Base-by-base conservation (phyloP, 2,888 invertebrate species). In the Pantelozetes paolii region DNA sequence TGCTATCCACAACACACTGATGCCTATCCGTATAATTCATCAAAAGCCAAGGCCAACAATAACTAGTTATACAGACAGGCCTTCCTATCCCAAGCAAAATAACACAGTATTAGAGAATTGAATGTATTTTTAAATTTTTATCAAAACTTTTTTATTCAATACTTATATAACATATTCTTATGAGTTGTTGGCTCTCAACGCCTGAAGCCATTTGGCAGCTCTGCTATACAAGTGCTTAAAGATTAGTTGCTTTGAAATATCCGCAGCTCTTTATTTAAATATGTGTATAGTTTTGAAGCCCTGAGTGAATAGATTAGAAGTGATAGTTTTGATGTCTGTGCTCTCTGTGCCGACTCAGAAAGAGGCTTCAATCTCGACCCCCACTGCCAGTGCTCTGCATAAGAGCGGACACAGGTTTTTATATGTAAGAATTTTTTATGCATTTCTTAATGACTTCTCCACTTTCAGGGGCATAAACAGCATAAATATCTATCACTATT, bases 11-110 rank as follows among this genome's bases (percentile, higher is more conserved):
- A 32, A 36, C 62, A 45, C 36, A 45, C 9, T 5, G 26, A 45
- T 69, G 45, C 20, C 69, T 69, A 45, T 69, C 45, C 69, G 28
- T 69, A 28, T 45, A 23, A 69, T 69, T 45, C 45, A 69, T 69
- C 69, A 69, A 28, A 40, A 69, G 23, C 69, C 69, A 69, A 69
- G 69, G 69, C 40, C 69, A 69, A 40, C 40, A 45, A 69, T 40
- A 11, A 64, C 36, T 64, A 8, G n/a, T 6, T 15, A 15, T 9
- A 48, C 15, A 69, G 42, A 11, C 23, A 13, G 23, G 26, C 69
- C 45, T 54, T 54, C 15, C 30, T 28, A 23, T 11, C 28, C 11
- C 30, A 13, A 57, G 15, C 15, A 57, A 57, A 54, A 62, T 32
- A 62, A 62, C 30, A 64, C 64, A 20, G 20, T 64, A 64, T 62